Conservation (phyloP, 2,888 invertebrate genomes). For the Argynnis bischoffii region DNA sequence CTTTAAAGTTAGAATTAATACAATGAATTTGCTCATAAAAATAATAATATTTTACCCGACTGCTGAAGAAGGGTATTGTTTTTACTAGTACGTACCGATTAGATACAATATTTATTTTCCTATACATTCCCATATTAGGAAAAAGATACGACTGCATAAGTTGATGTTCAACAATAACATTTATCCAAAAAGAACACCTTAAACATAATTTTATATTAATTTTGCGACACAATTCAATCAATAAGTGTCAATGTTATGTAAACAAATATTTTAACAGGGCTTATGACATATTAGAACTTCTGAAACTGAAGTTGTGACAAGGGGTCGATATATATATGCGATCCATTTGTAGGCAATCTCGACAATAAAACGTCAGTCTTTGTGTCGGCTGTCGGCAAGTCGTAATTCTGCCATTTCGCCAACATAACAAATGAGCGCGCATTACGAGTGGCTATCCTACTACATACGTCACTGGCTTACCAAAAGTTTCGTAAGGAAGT, state of each 20-base stretch:
- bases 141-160: too few relatives aligned
- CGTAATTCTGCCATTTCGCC: conserved; percentile 67
- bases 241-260: background rate
- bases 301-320: conserved; percentile 44
- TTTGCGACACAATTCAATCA: too few relatives aligned
- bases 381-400: conserved; percentile 64
- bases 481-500: conserved; percentile 42
- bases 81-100: too few relatives aligned
- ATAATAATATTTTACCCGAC: too few relatives aligned
- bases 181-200: too few relatives aligned
- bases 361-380: conserved; percentile 73
- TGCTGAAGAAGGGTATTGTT: too few relatives aligned
- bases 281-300: conserved; percentile 27
- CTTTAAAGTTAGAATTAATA: too few relatives aligned
- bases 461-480: conserved; percentile 54
- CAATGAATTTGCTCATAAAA: too few relatives aligned
- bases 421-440: conserved; percentile 74
- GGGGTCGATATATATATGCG: conserved; percentile 58
- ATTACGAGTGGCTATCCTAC: conserved; percentile 61
- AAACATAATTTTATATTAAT: too few relatives aligned
- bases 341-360: conserved; percentile 75
- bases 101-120: too few relatives aligned
- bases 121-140: too few relatives aligned
- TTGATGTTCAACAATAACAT: too few relatives aligned
- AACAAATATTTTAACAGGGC: background rate